These are phyloP conservation scores for Mormoops blainvillei DNA, from an alignment of 2,113 vertebrate species.

Conservation along the genomic window DNA sequence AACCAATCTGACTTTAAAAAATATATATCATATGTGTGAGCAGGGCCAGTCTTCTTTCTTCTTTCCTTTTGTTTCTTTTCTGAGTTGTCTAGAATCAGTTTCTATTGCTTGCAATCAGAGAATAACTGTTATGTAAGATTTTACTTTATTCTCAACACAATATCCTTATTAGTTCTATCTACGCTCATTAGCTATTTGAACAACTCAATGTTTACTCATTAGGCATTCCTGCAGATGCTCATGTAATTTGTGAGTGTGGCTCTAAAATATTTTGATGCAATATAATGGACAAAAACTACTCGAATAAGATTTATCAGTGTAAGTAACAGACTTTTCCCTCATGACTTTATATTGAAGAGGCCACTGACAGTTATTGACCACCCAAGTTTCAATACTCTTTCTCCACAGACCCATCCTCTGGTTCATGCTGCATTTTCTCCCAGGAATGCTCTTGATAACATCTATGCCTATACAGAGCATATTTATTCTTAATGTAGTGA, in stretches of 20 bases:
- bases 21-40: neutral
- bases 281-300: neutral
- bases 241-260: neutral
- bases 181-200: neutral
- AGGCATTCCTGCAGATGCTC: neutral
- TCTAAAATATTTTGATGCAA: conserved; percentile 36
- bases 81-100: neutral
- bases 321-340: neutral
- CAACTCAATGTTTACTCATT: neutral
- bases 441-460: neutral
- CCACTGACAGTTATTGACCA: neutral
- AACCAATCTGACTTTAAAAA: neutral
- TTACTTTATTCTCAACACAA: neutral
- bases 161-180: neutral
- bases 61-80: neutral
- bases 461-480: neutral
- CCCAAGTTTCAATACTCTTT: neutral
- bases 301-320: neutral
- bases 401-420: neutral
- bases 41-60: neutral
- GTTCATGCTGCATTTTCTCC: neutral
- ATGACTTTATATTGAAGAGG: neutral
- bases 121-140: neutral
- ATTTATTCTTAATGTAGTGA: neutral
- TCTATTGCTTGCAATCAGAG: neutral